A percentile compares a stretch with the other conserved stretches of the same genome.
These are phyloP conservation scores for Pycnomerus fuliginosus DNA, from an alignment of 2,888 invertebrate genomes.

Conservation along the genomic window DNA sequence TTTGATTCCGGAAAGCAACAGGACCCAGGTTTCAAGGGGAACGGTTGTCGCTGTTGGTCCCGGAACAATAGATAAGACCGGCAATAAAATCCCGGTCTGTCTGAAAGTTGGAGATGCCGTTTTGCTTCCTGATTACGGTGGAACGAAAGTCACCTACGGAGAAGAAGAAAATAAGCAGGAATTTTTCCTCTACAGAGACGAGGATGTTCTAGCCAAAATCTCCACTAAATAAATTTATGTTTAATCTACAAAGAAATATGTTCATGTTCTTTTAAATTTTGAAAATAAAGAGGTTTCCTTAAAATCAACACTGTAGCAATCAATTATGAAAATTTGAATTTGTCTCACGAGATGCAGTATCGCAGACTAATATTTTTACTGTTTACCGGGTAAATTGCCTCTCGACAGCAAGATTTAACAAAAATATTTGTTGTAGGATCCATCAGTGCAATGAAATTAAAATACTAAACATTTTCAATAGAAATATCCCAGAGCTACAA, in stretches of 20 bases:
- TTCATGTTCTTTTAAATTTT: too few species aligned
- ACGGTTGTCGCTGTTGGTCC: constrained; percentile 42
- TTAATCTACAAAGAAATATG: too few species aligned
- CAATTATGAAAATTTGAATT: too few species aligned
- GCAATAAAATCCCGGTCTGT: constrained; percentile 71
- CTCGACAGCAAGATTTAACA: too few species aligned
- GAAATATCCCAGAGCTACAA: constrained; percentile 7
- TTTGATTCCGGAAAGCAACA: constrained; percentile 34
- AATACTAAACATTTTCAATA: constrained; percentile 8
- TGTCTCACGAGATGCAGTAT: too few species aligned
- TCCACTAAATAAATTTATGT: too few species aligned
- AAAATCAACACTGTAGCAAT: too few species aligned
- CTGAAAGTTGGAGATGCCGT: constrained; percentile 91
- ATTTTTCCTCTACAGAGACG: constrained; percentile 87
- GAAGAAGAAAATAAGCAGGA: constrained; percentile 87
- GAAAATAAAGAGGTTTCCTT: too few species aligned
- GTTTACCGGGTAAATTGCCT: too few species aligned
- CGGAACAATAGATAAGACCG: constrained; percentile 58
- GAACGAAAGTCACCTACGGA: constrained; percentile 87
- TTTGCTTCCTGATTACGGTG: constrained; percentile 94
- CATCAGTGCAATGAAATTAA: too few species aligned
- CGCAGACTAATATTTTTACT: too few species aligned
- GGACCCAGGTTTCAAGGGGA: constrained; percentile 26
- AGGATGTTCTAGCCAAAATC: constrained; percentile 87
- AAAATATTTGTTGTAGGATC: too few species aligned